Evolutionary conservation across 1,140 invertebrate species (phyloP).

Genomic region (Grapholita molesta): DNA sequence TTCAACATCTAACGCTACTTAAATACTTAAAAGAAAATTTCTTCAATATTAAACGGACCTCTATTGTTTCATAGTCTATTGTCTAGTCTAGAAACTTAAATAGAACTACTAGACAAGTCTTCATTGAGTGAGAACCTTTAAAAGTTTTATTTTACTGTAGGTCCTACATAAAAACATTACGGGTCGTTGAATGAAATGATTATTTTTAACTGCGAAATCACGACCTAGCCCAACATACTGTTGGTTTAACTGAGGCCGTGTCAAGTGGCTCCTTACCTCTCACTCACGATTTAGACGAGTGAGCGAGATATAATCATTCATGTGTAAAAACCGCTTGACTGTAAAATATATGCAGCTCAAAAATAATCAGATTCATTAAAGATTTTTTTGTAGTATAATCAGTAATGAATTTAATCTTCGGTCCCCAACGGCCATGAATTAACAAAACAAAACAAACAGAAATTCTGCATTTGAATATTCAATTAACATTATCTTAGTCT

Average conservation of each 20-base stretch:
- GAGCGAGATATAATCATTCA: neutral
- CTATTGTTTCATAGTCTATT: neutral
- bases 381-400: neutral
- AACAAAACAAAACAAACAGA: neutral
- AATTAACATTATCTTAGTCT: slow-evolving; percentile 5
- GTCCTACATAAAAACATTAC: too few relatives aligned
- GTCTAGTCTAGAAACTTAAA: neutral
- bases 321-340: neutral
- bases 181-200: too few relatives aligned
- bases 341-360: too few relatives aligned
- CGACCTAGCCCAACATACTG: neutral
- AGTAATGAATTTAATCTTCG: neutral
- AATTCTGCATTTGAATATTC: neutral
- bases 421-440: neutral
- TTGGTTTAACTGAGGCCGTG: neutral
- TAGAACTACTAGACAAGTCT: neutral
- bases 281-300: neutral
- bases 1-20: neutral
- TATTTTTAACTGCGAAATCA: neutral
- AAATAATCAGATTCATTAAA: neutral
- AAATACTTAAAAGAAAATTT: neutral
- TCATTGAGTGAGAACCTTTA: neutral
- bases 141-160: neutral
- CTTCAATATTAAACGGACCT: neutral
- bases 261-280: neutral